These are phyloP conservation scores for Chromoteleia sp. DNA, from an alignment of 2,888 invertebrate genomes.

Conservation along the genomic window DNA sequence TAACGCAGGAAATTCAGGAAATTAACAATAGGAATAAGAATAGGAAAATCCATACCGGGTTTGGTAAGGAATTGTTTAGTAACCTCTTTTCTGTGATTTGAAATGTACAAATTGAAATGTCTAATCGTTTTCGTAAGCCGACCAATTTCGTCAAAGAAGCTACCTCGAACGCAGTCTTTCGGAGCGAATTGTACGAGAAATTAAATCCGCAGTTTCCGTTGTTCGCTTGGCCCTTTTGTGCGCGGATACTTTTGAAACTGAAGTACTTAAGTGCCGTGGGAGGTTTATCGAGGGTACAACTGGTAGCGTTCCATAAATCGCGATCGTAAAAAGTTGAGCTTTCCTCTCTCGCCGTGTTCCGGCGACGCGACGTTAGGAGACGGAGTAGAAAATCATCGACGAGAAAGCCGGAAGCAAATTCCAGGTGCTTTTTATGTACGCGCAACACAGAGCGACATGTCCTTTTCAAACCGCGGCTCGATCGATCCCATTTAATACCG, in stretches of 20 bases:
- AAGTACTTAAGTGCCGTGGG: constrained; percentile 45
- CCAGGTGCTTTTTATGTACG: constrained; percentile 63
- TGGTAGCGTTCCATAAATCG: constrained; percentile 61
- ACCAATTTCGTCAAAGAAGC: neutral
- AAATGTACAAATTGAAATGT: neutral
- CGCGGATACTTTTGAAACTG: constrained; percentile 51
- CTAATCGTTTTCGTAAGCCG: neutral
- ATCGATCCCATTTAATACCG: constrained; percentile 51
- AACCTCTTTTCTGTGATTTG: neutral
- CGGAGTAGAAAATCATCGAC: constrained; percentile 53
- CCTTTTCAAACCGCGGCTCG: constrained; percentile 49
- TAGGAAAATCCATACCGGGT: too few relatives aligned
- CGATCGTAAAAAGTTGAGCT: constrained; percentile 65
- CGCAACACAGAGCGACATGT: constrained; percentile 40
- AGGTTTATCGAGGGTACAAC: constrained; percentile 60
- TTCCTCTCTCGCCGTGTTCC: constrained; percentile 43
- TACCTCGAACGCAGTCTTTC: neutral
- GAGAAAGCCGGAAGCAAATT: constrained; percentile 62
- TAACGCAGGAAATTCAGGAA: too few relatives aligned
- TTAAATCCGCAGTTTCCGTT: constrained; percentile 26
- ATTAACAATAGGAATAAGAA: neutral
- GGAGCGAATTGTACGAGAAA: constrained; percentile 5
- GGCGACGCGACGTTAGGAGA: constrained; percentile 28
- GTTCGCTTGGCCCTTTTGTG: constrained; percentile 11
- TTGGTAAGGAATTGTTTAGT: too few relatives aligned